Percentiles rank a stretch among this genome's conserved stretches.
phyloP scores from a whole-genome alignment of 2,797 vertebrate genomes.

The Eospalax fontanierii region DNA sequence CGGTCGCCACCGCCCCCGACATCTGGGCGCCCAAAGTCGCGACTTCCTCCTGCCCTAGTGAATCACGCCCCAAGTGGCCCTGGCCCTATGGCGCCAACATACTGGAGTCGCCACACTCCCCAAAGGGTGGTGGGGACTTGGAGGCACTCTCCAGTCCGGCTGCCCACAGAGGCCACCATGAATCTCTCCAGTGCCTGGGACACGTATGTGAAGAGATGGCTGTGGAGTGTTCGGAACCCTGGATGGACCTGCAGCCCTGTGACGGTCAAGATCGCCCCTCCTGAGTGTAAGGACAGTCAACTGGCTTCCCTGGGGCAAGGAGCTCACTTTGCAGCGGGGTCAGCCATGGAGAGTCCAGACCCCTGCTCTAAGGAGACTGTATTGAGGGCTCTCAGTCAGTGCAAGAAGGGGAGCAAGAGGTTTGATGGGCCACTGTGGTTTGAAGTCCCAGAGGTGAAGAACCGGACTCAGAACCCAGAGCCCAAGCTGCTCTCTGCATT shows the following conservation, averaged over 20 bases:
- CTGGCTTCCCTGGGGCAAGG: fast-evolving
- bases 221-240: neutral
- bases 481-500: neutral
- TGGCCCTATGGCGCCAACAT: fast-evolving
- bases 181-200: neutral
- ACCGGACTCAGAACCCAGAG: neutral
- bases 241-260: neutral
- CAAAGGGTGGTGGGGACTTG: fast-evolving
- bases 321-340: fast-evolving
- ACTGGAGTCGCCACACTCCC: fast-evolving
- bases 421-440: neutral
- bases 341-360: fast-evolving
- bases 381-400: neutral
- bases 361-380: neutral
- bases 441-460: neutral
- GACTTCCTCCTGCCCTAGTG: neutral
- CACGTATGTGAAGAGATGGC: neutral
- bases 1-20: neutral
- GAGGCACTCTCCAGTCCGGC: fast-evolving
- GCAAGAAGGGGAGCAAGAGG: neutral
- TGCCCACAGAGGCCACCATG: fast-evolving
- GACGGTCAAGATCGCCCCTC: neutral
- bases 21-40: fast-evolving
- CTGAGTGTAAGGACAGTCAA: fast-evolving
- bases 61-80: fast-evolving